Conservation (phyloP, 2,888 invertebrate species). For the Tyria jacobaeae region DNA sequence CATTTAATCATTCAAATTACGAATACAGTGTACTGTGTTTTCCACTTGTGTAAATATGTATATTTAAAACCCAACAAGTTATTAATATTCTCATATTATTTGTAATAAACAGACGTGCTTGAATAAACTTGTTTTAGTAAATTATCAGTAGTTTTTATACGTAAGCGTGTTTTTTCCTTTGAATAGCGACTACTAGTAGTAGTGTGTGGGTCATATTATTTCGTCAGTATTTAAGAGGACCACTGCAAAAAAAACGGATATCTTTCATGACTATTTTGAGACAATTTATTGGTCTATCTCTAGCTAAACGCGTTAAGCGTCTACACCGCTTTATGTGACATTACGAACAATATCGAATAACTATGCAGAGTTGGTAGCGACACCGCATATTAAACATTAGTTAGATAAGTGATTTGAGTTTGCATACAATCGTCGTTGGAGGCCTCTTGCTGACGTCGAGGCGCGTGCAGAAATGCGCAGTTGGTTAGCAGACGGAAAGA, state of each 20-base stretch:
- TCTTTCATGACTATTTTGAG: conserved; percentile 9
- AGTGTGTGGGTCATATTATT: conserved; percentile 14
- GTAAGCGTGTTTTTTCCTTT: conserved; percentile 14
- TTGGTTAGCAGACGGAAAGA: conserved; percentile 36
- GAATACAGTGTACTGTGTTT: neutral
- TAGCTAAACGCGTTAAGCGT: conserved; percentile 4
- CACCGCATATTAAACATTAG: conserved; percentile 57
- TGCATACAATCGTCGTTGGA: conserved; percentile 73
- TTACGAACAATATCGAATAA: conserved; percentile 47
- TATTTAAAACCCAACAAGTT: conserved; percentile 4
- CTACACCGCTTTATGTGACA: conserved; percentile 24
- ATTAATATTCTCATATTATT: neutral
- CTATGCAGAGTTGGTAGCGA: conserved; percentile 48
- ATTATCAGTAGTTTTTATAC: neutral
- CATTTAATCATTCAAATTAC: neutral
- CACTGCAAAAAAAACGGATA: conserved; percentile 4
- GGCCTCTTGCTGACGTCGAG: conserved; percentile 52
- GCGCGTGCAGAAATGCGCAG: conserved; percentile 74
- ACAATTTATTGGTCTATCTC: conserved; percentile 5
- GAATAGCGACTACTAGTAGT: neutral
- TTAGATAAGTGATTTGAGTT: conserved; percentile 63
- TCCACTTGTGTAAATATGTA: neutral
- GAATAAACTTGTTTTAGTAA: conserved; percentile 6
- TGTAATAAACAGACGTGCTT: conserved; percentile 6
- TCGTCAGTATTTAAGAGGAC: conserved; percentile 1